A percentile compares a stretch with the other conserved stretches of the same genome.
phyloP scores from a whole-genome alignment of 2,888 invertebrate genomes.

The Heteromurus nitidus region DNA sequence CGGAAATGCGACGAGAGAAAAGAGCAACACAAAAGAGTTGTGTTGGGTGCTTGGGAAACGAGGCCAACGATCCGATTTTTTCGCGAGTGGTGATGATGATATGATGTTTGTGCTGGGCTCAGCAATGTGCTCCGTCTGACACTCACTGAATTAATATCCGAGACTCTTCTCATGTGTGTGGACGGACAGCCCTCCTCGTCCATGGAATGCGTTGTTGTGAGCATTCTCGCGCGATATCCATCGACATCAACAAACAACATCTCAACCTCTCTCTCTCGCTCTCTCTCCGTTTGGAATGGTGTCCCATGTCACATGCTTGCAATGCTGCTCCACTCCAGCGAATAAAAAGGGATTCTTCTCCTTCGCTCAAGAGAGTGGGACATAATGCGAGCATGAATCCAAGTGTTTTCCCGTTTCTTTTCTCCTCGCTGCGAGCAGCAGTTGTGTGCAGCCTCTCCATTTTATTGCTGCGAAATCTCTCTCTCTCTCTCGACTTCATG shows the following conservation, averaged over 20 bases:
- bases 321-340: too few relatives aligned
- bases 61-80: slow-evolving; percentile 32
- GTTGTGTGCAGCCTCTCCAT: slow-evolving; percentile 36
- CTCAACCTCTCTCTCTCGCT: too few relatives aligned
- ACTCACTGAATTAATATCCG: slow-evolving; percentile 63
- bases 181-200: too few relatives aligned
- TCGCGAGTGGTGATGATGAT: slow-evolving; percentile 19
- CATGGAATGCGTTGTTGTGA: background rate
- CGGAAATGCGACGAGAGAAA: background rate
- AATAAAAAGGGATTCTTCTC: background rate
- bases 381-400: slow-evolving; percentile 2
- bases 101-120: slow-evolving; percentile 18
- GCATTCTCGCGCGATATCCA: background rate
- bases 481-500: too few relatives aligned
- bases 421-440: background rate
- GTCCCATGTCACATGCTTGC: too few relatives aligned
- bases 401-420: background rate
- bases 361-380: background rate
- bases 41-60: slow-evolving; percentile 33
- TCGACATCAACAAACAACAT: slow-evolving; percentile 3
- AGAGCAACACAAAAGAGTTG: slow-evolving; percentile 21
- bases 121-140: slow-evolving; percentile 18
- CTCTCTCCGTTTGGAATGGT: too few relatives aligned
- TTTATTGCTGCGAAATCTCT: too few relatives aligned
- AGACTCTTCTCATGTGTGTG: slow-evolving; percentile 6